Evolutionary conservation across 2,113 vertebrate species (phyloP), one percentile per base, ranked within the genome.

Genomic region (Hirundichthys speculiger): DNA sequence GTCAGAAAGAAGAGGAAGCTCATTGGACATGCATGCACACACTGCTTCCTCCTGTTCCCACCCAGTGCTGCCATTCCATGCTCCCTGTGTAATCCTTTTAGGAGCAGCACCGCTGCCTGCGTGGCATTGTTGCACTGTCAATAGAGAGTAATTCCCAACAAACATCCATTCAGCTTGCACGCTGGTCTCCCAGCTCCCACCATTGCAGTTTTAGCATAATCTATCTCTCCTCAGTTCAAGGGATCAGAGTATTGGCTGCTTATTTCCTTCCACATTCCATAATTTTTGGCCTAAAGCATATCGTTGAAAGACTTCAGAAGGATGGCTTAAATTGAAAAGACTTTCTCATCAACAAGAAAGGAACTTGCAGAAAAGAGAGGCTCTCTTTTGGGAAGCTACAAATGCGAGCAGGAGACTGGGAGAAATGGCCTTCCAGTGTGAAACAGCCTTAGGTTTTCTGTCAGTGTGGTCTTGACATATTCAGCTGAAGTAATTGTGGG

Each of bases 21-120:
- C 57, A 60, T 73, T 68, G 73, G 66, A 70, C 76, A 77, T 75
- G 77, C 84, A 77, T 15, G 47, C 64, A 45, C 66, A 54, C 76
- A 72, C 84, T 65, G 48, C 68, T 61, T 62, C 48, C 18, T 49
- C 53, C 24, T 19, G 18, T 63, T 77, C 68, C 61, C 76, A 75
- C 67, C 76, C 84, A 69, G 61, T 53, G 51, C 70, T 56, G 63
- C 80, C 74, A 61, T 56, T 69, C 69, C 72, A 64, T 52, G 74
- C 88, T 85, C 69, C 40, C 51, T n/a, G 71, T 88, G 89, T 91
- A 91, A 91, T 91, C 91, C 90, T 82, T 83, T 92, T 88, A 89
- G 74, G 63, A 74, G 72, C 80, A 59, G 74, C 47, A 55, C 64
- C 53, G 64, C 81, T 71, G 64, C 75, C 79, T 49, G 62, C 41